Base-by-base conservation (phyloP, 2,797 vertebrate species). In the Crax fasciolata region DNA sequence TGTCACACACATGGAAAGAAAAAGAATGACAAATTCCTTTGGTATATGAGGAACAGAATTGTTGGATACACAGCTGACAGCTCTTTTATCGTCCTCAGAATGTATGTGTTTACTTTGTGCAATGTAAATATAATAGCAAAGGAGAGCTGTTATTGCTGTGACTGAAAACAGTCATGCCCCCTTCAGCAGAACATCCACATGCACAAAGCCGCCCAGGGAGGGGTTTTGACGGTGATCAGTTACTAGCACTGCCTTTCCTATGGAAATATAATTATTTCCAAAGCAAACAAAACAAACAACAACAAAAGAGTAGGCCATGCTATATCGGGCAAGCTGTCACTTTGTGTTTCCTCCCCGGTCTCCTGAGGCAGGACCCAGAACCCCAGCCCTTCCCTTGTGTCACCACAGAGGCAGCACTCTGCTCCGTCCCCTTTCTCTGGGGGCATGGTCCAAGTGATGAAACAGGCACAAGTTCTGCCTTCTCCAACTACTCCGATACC, bases 391-490 rank as follows among this genome's bases (percentile, higher is more conserved):
- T 16, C 35, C 55, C 44, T 27, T 24, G 46, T n/a, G 43, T 55
- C 43, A 49, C n/a, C 0, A 57, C 49, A 52, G 2, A 63, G 59
- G 14, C 1, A 1, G 27, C 3, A 1, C 73, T 91, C 41, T 49
- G 38, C 54, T 19, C 27, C 4, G 0, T 27, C 12, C 24, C 32
- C 43, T 8, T 70, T 49, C 44, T 35, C 65, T 5, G 0, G 2
- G 1, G 52, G 54, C 41, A 76, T 0, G 4, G 10, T 55, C 38
- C 55, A 35, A 61, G 58, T 3, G 43, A 62, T 68, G 61, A 54
- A 77, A 67, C 4, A 58, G 35, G 24, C 52, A 73, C 0, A 0
- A 79, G 61, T 46, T 80, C 78, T 94, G 61, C 35, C 20, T 14
- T 15, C 49, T 59, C 38, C 77, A 49, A 15, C 25, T 51, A 41